Evolutionary conservation across 2,797 vertebrate species (phyloP), one percentile per base, ranked within the genome.

Genomic region (Enteromius viviparus): DNA sequence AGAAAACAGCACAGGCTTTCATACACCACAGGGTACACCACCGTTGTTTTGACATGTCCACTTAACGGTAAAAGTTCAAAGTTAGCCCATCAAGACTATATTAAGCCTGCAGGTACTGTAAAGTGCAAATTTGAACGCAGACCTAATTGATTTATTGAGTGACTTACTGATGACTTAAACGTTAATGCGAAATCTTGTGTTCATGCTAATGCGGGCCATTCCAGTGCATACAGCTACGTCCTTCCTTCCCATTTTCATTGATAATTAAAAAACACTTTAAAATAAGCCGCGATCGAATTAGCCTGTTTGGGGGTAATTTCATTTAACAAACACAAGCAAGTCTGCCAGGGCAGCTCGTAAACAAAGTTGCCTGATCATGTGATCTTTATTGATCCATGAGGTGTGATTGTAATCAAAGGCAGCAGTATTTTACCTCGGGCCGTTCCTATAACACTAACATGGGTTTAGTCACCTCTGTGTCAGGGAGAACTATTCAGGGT

Each of bases 401-500:
- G 75, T 71, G 47, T 70, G 75, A 78, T 78, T 83, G 75, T 83
- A 83, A 83, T 77, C 75, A 69, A 66, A 78, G 75, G 64, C 65
- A 15, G 55, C 65, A 51, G 65, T 64, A 70, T 71, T 83, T 83
- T 26, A 51, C 49, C 26, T 34, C n/a, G 6, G 62, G 47, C 78
- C 42, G 51, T 69, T 68, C 11, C 64, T 76, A 12, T 66, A 58
- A 55, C 15, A 12, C 47, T 65, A 47, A 77, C 45, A 68, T 42
- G 71, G n/a, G 17, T 76, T 76, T 42, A 66, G 45, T 65, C 60
- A 42, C 45, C 29, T 81, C 70, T 32, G 64, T 70, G 51, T 40
- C 74, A 69, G 37, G 10, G 62, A 32, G 51, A 66, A 34, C 23
- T 60, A 40, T 49, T 71, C 82, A 83, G 82, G 76, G 75, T 37